These are phyloP conservation scores for Lepidonotus clava DNA, from an alignment of 2,888 invertebrate genomes.

Conservation along the genomic window DNA sequence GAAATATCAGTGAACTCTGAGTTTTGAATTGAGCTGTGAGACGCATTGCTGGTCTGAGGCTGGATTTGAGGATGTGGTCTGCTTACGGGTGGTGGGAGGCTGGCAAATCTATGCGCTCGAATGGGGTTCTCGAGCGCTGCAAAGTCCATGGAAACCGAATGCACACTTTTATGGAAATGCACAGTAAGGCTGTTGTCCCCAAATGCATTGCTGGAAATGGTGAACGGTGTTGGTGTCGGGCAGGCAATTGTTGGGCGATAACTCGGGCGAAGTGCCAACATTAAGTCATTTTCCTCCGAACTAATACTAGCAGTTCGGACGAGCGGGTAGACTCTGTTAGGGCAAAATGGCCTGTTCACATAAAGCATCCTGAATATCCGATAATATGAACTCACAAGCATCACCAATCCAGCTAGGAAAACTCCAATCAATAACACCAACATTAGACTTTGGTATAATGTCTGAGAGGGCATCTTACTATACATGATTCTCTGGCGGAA, in stretches of 20 bases:
- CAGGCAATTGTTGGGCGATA: constrained; percentile 54
- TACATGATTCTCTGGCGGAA: constrained; percentile 49
- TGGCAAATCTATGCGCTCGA: constrained; percentile 59
- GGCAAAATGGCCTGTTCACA: constrained; percentile 67
- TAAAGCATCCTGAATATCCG: constrained; percentile 67
- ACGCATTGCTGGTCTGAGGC: constrained; percentile 62
- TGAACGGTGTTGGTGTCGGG: constrained; percentile 57
- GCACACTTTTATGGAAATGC: constrained; percentile 71
- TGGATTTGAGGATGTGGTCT: not conserved
- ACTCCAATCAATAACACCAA: constrained; percentile 67
- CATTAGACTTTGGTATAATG: constrained; percentile 53
- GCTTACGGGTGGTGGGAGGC: not conserved
- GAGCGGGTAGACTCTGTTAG: constrained; percentile 69
- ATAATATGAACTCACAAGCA: constrained; percentile 70
- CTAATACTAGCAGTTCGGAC: constrained; percentile 66
- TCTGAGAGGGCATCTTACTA: not conserved
- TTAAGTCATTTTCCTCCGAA: constrained; percentile 65
- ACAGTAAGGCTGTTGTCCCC: constrained; percentile 68
- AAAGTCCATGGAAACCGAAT: constrained; percentile 69
- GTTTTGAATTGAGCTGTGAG: constrained; percentile 65
- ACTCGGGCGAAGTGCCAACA: constrained; percentile 35
- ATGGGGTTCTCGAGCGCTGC: constrained; percentile 73
- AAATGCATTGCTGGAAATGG: constrained; percentile 61
- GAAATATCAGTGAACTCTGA: constrained; percentile 76
- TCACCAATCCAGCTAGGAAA: constrained; percentile 66